A percentile compares a stretch with the other conserved stretches of the same genome.
phyloP scores from a whole-genome alignment of 2,888 invertebrate genomes.

The Yponomeuta sedellus region DNA sequence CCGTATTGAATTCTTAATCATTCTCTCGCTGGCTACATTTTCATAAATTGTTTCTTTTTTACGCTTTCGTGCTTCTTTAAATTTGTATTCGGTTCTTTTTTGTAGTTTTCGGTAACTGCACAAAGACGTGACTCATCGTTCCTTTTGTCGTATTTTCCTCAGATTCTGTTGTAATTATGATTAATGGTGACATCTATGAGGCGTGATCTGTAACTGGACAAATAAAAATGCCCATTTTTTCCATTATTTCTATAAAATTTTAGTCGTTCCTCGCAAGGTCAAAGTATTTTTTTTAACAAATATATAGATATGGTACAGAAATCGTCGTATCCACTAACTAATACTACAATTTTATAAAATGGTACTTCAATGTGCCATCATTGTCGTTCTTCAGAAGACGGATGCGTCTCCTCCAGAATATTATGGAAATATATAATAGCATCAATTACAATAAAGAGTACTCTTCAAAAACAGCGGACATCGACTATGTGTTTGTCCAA shows the following conservation, averaged over 20 bases:
- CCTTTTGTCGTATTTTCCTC: constrained; percentile 31
- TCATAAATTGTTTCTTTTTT: constrained; percentile 8
- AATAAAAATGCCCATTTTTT: constrained; percentile 30
- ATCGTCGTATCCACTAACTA: neutral
- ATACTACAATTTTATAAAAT: neutral
- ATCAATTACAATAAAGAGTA: neutral
- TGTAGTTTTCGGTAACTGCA: constrained; percentile 23
- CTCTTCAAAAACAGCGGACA: neutral
- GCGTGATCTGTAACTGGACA: constrained; percentile 41
- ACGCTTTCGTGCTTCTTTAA: constrained; percentile 9
- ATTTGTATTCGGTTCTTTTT: constrained; percentile 1
- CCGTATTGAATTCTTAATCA: constrained; percentile 26
- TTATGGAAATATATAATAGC: neutral
- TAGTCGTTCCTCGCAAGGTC: neutral
- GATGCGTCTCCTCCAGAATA: neutral
- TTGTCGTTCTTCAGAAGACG: neutral
- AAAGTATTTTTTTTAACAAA: too few relatives aligned
- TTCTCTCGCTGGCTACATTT: constrained; percentile 7
- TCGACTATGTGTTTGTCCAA: neutral
- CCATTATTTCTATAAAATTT: constrained; percentile 23
- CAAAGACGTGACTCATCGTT: constrained; percentile 22
- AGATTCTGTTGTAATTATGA: constrained; percentile 48
- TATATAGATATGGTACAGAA: too few relatives aligned
- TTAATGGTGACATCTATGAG: constrained; percentile 44
- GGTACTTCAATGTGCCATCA: neutral